A percentile compares a stretch with the other conserved stretches of the same genome.
Conservation (phyloP, 2,888 invertebrate genomes). For the Kuschelorhynchus macadamiae region DNA sequence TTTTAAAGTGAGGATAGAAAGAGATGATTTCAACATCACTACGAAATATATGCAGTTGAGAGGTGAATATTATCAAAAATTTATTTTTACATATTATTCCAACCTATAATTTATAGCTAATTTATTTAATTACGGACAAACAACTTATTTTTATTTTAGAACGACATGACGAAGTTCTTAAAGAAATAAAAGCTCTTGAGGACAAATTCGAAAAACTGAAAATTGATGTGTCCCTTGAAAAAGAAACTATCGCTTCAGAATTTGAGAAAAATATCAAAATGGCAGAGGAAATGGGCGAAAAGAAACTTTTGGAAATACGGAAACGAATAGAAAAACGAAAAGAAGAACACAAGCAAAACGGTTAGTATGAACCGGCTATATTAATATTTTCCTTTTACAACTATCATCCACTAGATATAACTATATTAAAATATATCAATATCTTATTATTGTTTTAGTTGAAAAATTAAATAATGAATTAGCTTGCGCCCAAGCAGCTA, state of each 20-base stretch:
- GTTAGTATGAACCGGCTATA: constrained; percentile 40
- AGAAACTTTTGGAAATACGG: constrained; percentile 35
- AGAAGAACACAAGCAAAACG: constrained; percentile 45
- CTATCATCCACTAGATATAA: too few relatives aligned
- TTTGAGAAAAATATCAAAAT: constrained; percentile 26
- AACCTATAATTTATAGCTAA: too few relatives aligned
- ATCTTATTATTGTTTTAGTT: constrained; percentile 38
- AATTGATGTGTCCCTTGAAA: not conserved
- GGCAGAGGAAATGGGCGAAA: constrained; percentile 24
- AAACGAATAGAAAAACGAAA: constrained; percentile 45
- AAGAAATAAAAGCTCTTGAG: constrained; percentile 11
- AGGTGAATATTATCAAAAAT: constrained; percentile 38
- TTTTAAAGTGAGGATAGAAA: constrained; percentile 36
- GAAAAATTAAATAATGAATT: constrained; percentile 50
- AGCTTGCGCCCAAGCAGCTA: constrained; percentile 48
- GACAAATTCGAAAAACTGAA: constrained; percentile 40
- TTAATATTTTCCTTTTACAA: too few relatives aligned
- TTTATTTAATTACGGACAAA: too few relatives aligned
- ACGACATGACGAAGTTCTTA: not conserved
- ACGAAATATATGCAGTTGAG: constrained; percentile 46
- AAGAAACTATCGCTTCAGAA: constrained; percentile 25
- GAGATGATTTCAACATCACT: constrained; percentile 37
- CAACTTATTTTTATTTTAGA: not conserved
- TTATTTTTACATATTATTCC: too few relatives aligned
- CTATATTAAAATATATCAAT: too few relatives aligned